Conservation (phyloP, 2,888 invertebrate species). For the Pinctada fucata region DNA sequence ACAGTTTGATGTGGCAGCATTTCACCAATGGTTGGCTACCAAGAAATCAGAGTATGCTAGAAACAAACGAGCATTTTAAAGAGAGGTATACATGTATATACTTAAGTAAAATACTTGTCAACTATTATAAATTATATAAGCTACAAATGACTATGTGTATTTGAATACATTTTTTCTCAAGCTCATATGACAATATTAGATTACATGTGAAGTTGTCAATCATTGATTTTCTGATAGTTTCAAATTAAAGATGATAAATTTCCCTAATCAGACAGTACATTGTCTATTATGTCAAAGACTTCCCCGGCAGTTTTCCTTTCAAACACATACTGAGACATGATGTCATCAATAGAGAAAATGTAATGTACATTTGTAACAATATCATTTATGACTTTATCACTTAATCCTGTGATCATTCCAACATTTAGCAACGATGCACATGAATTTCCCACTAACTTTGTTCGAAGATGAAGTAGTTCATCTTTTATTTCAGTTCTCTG, state of each 20-base stretch:
- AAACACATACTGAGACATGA: constrained; percentile 15
- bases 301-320: background rate
- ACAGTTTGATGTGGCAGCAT: background rate
- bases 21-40: background rate
- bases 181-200: no score
- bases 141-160: no score
- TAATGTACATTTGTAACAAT: constrained; percentile 22
- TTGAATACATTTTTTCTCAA: no score
- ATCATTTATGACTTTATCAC: constrained; percentile 19
- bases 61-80: constrained; percentile 16
- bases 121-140: no score
- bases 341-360: constrained; percentile 11
- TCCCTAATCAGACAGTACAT: constrained; percentile 11
- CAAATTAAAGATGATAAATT: no score
- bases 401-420: constrained; percentile 20
- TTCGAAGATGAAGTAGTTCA: no score
- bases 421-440: constrained; percentile 11
- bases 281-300: constrained; percentile 14
- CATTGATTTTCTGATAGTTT: no score
- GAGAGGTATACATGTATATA: background rate
- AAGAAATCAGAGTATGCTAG: constrained; percentile 15
- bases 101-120: no score
- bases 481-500: no score
- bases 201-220: no score
- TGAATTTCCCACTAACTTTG: no score